phyloP scores from a whole-genome alignment of 2,113 vertebrate genomes.

The Panthera uncia region DNA sequence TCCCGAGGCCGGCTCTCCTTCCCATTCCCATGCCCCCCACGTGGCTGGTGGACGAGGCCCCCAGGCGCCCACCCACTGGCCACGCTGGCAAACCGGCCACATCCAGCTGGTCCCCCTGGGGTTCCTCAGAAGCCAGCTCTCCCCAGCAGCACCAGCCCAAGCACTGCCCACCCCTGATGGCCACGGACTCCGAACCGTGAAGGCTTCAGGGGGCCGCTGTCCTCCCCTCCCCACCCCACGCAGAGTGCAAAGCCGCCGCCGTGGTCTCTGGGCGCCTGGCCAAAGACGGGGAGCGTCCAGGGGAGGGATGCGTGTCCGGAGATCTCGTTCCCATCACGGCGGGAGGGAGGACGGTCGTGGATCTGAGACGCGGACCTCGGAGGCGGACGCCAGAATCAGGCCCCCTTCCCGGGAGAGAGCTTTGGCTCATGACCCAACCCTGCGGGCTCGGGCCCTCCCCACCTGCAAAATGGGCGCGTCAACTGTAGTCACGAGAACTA shows the following conservation, averaged over 20 bases:
- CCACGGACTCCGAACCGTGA: neutral
- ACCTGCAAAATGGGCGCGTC: neutral
- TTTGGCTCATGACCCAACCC: too few relatives aligned
- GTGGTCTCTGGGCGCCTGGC: fast-evolving
- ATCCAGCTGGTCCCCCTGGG: neutral
- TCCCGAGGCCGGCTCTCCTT: neutral
- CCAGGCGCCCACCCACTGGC: neutral
- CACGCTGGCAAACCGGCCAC: neutral
- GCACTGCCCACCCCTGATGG: neutral
- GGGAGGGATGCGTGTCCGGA: fast-evolving
- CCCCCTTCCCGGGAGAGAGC: neutral
- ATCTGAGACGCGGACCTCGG: neutral
- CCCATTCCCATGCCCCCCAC: fast-evolving
- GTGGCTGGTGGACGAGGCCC: neutral
- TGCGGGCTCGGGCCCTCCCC: neutral
- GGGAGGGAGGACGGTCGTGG: neutral
- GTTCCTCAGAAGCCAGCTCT: neutral
- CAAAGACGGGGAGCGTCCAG: neutral
- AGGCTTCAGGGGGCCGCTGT: neutral
- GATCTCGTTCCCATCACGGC: neutral
- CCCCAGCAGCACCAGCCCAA: neutral
- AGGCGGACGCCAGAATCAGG: neutral
- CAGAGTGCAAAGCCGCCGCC: neutral
- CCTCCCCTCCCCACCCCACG: neutral
- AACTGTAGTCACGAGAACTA: neutral